A percentile compares a stretch with the other conserved stretches of the same genome.
phyloP scores from a whole-genome alignment of 1,140 invertebrate genomes.

The Scylla paramamosain region DNA sequence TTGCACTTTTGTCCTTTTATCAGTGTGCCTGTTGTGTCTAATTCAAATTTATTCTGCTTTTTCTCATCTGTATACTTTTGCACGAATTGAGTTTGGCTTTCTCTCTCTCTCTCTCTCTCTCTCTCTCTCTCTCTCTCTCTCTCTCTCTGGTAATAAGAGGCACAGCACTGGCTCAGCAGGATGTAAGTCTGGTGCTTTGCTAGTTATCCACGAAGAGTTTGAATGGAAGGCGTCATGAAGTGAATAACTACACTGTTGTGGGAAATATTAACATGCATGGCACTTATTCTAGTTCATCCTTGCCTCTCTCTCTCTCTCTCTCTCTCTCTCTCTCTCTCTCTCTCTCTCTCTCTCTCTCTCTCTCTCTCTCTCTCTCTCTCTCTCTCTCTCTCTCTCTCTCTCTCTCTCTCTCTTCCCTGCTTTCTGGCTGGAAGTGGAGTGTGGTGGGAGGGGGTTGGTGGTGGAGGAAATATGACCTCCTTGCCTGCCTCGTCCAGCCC shows the following conservation, averaged over 20 bases:
- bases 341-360: not conserved
- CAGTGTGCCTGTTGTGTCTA: no score
- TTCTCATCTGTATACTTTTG: no score
- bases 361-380: no score
- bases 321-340: not conserved
- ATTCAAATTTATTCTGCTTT: no score
- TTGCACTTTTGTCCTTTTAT: no score
- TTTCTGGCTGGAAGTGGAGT: not conserved
- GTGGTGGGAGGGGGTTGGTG: no score
- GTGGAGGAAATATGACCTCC: not conserved
- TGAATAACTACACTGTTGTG: not conserved
- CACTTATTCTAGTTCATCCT: not conserved
- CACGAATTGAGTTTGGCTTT: no score
- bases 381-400: no score
- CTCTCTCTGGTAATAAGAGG: not conserved
- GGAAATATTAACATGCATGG: not conserved
- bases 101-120: not conserved
- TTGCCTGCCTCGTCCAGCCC: not conserved
- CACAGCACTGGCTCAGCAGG: not conserved
- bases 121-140: no score
- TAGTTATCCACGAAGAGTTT: not conserved
- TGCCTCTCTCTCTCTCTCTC: not conserved
- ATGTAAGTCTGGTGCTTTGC: not conserved
- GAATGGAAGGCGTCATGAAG: not conserved
- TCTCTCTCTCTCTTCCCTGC: not conserved